Evolutionary conservation across 2,113 vertebrate genomes (phyloP).

Genomic region (Gymnarchus niloticus): DNA sequence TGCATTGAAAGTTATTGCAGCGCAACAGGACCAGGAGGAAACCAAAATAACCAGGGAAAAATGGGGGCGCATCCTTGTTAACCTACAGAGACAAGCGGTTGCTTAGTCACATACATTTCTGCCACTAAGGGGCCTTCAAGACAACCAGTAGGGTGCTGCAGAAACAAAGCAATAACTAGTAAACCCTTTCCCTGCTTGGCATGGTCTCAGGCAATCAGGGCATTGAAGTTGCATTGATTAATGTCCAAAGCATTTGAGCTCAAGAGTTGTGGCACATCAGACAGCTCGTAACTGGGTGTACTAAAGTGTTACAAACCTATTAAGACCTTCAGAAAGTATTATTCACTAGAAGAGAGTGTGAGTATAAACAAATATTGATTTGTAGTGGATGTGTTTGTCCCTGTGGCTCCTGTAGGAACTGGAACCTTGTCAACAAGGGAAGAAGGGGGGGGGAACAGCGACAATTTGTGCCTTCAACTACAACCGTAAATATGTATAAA

Average conservation of each 20-base stretch:
- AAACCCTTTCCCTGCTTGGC: not conserved
- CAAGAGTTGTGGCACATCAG: not conserved
- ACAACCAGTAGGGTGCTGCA: not conserved
- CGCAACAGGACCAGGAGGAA: not conserved
- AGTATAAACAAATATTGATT: constrained; percentile 39
- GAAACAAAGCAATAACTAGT: not conserved
- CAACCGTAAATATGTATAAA: constrained; percentile 32
- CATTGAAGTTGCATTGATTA: not conserved
- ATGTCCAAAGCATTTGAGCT: not conserved
- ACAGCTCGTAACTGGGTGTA: not conserved
- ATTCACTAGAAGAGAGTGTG: constrained; percentile 10
- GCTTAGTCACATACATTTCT: constrained; percentile 6
- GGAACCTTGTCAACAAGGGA: constrained; percentile 31
- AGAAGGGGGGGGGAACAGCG: constrained; percentile 41
- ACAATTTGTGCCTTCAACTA: constrained; percentile 42
- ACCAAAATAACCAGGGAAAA: not conserved
- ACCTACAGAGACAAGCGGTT: too few species aligned
- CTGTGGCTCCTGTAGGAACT: constrained; percentile 26
- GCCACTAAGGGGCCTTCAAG: not conserved
- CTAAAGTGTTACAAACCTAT: not conserved
- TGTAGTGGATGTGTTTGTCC: not conserved
- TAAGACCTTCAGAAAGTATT: not conserved
- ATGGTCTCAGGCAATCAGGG: not conserved
- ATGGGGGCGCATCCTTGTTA: not conserved
- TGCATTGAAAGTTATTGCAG: constrained; percentile 8